phyloP scores from a whole-genome alignment of 2,113 vertebrate genomes.

The Mesembrinibis cayennensis region DNA sequence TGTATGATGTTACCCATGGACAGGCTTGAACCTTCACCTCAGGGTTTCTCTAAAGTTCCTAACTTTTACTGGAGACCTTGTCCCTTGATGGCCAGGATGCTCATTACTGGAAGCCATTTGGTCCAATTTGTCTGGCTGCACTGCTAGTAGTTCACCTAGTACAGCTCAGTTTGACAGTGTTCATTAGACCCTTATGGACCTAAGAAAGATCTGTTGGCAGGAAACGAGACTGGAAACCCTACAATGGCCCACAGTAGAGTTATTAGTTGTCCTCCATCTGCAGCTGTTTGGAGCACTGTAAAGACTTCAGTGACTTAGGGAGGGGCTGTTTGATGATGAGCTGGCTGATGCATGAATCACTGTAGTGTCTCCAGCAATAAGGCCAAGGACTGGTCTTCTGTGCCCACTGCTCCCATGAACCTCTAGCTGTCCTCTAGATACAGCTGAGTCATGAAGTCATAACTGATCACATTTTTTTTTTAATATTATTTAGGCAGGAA shows the following conservation, averaged over 20 bases:
- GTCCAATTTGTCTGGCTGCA: neutral
- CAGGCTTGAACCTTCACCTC: neutral
- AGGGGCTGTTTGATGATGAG: neutral
- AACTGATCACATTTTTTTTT: neutral
- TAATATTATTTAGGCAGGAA: neutral
- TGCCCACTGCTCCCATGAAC: neutral
- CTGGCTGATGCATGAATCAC: neutral
- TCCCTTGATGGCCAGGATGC: neutral
- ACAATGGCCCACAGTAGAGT: neutral
- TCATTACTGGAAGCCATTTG: neutral
- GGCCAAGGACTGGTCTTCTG: neutral
- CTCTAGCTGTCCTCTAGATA: neutral
- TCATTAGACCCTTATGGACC: neutral
- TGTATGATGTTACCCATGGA: neutral
- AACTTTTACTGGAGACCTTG: neutral
- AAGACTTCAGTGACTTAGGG: neutral
- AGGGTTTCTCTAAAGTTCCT: neutral
- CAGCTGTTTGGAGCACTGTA: neutral
- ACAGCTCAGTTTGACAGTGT: neutral
- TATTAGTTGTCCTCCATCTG: neutral
- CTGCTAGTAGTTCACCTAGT: neutral
- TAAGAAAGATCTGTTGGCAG: neutral
- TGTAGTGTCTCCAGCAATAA: neutral
- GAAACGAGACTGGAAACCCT: neutral
- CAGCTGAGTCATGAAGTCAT: neutral